Conservation (phyloP, 2,888 invertebrate species). For the Syrista parreyssii region DNA sequence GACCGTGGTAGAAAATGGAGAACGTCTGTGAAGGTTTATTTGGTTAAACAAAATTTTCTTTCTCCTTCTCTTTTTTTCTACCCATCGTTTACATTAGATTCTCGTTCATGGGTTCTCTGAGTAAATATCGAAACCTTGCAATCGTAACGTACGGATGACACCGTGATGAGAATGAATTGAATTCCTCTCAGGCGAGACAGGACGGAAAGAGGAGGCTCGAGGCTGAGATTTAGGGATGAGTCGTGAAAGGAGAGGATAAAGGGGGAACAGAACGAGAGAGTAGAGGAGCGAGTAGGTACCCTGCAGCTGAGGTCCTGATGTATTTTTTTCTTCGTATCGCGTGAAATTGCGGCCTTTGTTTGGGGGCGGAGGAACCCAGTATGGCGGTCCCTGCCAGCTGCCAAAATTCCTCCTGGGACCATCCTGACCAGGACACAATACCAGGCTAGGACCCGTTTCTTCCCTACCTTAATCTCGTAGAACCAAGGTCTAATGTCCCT, state of each 20-base stretch:
- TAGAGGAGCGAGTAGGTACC: constrained; percentile 11
- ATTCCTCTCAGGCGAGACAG: not conserved
- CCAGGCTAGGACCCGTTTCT: not conserved
- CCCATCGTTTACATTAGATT: not conserved
- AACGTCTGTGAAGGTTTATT: not conserved
- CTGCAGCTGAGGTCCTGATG: constrained; percentile 25
- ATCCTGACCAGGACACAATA: not conserved
- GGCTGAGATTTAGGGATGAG: not conserved
- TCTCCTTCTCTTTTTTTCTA: not conserved
- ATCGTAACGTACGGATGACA: not conserved
- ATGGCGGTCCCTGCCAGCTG: constrained; percentile 13
- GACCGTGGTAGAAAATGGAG: not conserved
- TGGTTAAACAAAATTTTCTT: not conserved
- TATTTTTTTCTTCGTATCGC: constrained; percentile 19
- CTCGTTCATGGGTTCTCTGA: not conserved
- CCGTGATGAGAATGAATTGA: constrained; percentile 1
- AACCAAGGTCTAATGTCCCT: not conserved
- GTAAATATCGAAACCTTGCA: not conserved
- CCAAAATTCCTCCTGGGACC: constrained; percentile 22
- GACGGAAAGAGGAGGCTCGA: not conserved
- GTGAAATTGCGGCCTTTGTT: constrained; percentile 37
- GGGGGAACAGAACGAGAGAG: not conserved
- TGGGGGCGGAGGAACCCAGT: constrained; percentile 22
- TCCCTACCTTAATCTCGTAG: not conserved
- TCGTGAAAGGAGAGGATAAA: not conserved